These are phyloP conservation scores for Physocephala rufipes DNA, from an alignment of 2,888 invertebrate species.

Conservation along the genomic window DNA sequence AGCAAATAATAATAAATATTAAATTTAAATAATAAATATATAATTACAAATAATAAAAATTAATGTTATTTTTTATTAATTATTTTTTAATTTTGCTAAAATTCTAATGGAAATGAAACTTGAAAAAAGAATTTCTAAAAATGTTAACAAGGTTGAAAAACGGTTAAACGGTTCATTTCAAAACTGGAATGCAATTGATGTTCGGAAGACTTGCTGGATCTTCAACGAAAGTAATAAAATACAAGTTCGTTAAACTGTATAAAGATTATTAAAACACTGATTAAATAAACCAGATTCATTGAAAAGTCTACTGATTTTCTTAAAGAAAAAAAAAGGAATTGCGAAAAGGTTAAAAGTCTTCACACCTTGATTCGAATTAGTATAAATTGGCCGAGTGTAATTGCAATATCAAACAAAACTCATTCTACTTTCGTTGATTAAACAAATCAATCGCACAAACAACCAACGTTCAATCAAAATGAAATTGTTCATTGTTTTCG, in stretches of 20 bases:
- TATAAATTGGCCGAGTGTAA: background rate
- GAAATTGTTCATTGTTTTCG: slow-evolving; percentile 56
- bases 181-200: background rate
- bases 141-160: too few species aligned
- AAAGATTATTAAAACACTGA: background rate
- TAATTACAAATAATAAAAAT: too few species aligned
- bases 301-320: background rate
- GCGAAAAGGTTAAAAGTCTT: slow-evolving; percentile 10
- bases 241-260: background rate
- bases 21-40: too few species aligned
- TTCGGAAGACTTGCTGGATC: background rate
- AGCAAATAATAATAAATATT: too few species aligned
- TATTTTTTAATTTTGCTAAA: too few species aligned
- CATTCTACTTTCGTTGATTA: slow-evolving; percentile 35
- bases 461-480: slow-evolving; percentile 34
- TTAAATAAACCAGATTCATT: slow-evolving; percentile 38
- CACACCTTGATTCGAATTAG: background rate
- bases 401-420: slow-evolving; percentile 2
- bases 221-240: slow-evolving; percentile 1
- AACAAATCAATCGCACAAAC: background rate
- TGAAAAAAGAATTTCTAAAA: too few species aligned
- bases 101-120: too few species aligned
- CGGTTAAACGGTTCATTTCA: too few species aligned
- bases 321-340: background rate
- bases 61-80: too few species aligned